A percentile compares a stretch with the other conserved stretches of the same genome.
Conservation (phyloP, 2,113 vertebrate genomes). For the Anser brachyrhynchus region DNA sequence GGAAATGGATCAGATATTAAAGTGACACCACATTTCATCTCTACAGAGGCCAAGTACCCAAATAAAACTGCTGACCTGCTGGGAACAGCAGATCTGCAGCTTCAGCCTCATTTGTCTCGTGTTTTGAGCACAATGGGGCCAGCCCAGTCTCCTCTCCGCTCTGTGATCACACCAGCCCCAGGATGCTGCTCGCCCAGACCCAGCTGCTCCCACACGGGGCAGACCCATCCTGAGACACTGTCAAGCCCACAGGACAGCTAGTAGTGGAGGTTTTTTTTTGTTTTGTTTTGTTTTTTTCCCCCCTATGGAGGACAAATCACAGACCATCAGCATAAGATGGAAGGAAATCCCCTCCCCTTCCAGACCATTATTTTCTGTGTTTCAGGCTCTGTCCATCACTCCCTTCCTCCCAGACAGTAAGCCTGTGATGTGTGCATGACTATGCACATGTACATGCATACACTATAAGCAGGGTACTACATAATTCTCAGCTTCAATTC, state of each 20-base stretch:
- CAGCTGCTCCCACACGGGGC: fast-evolving
- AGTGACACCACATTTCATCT: not conserved
- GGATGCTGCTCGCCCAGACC: not conserved
- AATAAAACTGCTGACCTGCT: constrained; percentile 47
- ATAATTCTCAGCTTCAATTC: not conserved
- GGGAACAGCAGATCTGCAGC: constrained; percentile 2
- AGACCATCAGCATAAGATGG: not conserved
- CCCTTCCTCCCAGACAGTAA: not conserved
- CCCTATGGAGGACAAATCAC: not conserved
- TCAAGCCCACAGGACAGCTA: not conserved
- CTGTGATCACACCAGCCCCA: fast-evolving
- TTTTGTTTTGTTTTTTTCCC: too few species aligned
- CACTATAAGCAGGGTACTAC: not conserved
- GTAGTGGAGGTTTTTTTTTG: not conserved
- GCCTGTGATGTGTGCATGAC: not conserved
- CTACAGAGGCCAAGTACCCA: not conserved
- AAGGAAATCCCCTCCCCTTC: not conserved
- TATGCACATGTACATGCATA: too few species aligned
- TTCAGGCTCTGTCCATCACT: not conserved
- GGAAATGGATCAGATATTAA: not conserved
- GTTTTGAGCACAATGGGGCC: constrained; percentile 30
- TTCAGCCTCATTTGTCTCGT: constrained; percentile 40
- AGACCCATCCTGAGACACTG: not conserved
- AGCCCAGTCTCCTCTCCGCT: fast-evolving
- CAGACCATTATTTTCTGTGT: not conserved